Evolutionary conservation across 2,888 invertebrate genomes (phyloP), one percentile per base, ranked within the genome.

Genomic region (Pseudococcus longispinus): DNA sequence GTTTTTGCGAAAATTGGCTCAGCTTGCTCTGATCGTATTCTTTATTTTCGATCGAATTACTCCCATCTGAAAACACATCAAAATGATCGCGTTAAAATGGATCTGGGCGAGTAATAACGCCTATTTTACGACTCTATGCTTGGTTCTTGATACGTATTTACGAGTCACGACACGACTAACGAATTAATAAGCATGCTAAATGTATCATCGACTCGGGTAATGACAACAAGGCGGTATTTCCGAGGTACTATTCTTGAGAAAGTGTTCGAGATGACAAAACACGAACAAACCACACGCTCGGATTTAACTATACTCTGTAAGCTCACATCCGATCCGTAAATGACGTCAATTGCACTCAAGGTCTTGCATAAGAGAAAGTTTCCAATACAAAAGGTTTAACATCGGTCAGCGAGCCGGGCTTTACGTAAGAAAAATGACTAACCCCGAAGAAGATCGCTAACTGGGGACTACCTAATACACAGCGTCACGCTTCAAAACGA

Each of bases 321-420:
- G 60, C 46, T 55, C 32, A 32, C 5, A 84, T 55, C 60, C 55
- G 32, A 84, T 26, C 29, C 15, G 1, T 15, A 42, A 46, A 83
- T 84, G 84, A 84, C 84, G 84, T 84, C 84, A 84, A 84, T 32
- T 37, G 29, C 29, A 26, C 15, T 32, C 84, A 84, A 84, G 84
- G 84, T 84, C 83, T 83, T 84, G 37, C 84, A 55, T 84, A 84
- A 84, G 84, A 84, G 84, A 84, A 84, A 84, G 84, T 84, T 46
- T 20, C 20, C n/a, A 55, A 84, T 32, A 84, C 44, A 51, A n/a
- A 84, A 55, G 37, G 13, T 60, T 84, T 26, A 42, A 44, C 20
- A 37, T 44, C 32, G 60, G 15, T 84, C 84, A 15, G 20, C 23
- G 18, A 20, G 20, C 84, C 29, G 32, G 46, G 29, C 26, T 55